Percentiles rank a stretch among this genome's conserved stretches.
Conservation (phyloP, 2,888 invertebrate species). For the Hydrotaea diabolus region DNA sequence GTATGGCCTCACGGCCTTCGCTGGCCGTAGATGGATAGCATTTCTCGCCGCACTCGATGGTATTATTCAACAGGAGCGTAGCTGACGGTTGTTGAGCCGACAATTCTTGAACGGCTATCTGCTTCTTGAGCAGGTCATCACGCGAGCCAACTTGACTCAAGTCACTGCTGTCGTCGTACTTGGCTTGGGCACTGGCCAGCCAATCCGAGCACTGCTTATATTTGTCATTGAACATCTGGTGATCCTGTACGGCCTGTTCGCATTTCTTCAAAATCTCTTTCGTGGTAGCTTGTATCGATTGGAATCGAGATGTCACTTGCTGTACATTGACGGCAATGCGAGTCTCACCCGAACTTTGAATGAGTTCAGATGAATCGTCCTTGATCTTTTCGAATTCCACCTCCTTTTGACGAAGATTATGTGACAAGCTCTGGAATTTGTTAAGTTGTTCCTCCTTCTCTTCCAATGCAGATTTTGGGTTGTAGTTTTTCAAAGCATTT, state of each 20-base stretch:
- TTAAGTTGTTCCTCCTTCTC: conserved; percentile 95
- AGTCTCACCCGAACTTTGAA: conserved; percentile 92
- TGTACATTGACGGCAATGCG: conserved; percentile 93
- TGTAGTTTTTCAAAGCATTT: conserved; percentile 91
- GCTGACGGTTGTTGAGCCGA: conserved; percentile 89
- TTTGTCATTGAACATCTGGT: conserved; percentile 89
- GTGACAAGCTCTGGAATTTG: conserved; percentile 92
- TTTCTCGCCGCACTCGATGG: conserved; percentile 93
- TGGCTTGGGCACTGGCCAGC: conserved; percentile 88
- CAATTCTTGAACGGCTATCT: conserved; percentile 87
- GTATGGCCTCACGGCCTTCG: conserved; percentile 92
- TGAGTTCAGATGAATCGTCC: conserved; percentile 91
- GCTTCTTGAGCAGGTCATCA: conserved; percentile 86
- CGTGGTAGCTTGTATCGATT: conserved; percentile 92
- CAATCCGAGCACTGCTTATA: conserved; percentile 92
- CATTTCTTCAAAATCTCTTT: conserved; percentile 96
- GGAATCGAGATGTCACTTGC: conserved; percentile 93
- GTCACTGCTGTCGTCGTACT: conserved; percentile 86
- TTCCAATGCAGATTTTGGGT: conserved; percentile 90
- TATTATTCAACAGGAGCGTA: conserved; percentile 88
- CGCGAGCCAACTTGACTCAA: conserved; percentile 85
- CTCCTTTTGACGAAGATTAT: conserved; percentile 91
- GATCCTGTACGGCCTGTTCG: conserved; percentile 92
- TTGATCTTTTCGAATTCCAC: conserved; percentile 92
- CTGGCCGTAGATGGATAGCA: conserved; percentile 91